A percentile compares a stretch with the other conserved stretches of the same genome.
Evolutionary conservation across 2,888 invertebrate genomes (phyloP).

Genomic region (Trimorus sp.): DNA sequence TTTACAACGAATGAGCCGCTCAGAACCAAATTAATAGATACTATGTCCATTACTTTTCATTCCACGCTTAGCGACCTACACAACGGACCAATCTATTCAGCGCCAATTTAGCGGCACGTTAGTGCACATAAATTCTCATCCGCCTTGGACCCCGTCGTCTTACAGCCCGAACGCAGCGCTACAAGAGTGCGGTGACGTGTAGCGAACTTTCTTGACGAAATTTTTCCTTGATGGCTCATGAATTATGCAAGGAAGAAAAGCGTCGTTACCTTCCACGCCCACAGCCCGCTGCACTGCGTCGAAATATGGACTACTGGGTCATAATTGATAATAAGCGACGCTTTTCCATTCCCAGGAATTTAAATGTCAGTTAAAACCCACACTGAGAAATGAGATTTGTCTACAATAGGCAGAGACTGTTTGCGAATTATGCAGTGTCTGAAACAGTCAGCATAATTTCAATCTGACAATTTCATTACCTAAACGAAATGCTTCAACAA

Average conservation of each 20-base stretch:
- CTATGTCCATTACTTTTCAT: slow-evolving; percentile 74
- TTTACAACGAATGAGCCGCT: slow-evolving; percentile 45
- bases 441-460: too few species aligned
- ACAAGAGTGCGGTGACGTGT: slow-evolving; percentile 1
- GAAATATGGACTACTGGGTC: neutral
- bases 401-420: too few species aligned
- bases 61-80: slow-evolving; percentile 72
- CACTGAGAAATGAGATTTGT: too few species aligned
- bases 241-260: slow-evolving; percentile 20
- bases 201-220: slow-evolving; percentile 22
- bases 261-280: slow-evolving; percentile 5
- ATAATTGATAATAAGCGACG: too few species aligned
- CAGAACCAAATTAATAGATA: slow-evolving; percentile 72
- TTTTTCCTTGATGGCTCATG: neutral
- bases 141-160: slow-evolving; percentile 46
- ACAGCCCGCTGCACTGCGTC: neutral
- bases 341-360: neutral
- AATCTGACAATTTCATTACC: too few species aligned
- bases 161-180: slow-evolving; percentile 7
- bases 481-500: too few species aligned
- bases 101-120: slow-evolving; percentile 71
- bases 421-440: too few species aligned
- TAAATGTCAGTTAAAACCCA: too few species aligned
- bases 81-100: slow-evolving; percentile 73
- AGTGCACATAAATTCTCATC: slow-evolving; percentile 57